phyloP scores from a whole-genome alignment of 2,888 invertebrate species.

The Petrophora chlorosata region DNA sequence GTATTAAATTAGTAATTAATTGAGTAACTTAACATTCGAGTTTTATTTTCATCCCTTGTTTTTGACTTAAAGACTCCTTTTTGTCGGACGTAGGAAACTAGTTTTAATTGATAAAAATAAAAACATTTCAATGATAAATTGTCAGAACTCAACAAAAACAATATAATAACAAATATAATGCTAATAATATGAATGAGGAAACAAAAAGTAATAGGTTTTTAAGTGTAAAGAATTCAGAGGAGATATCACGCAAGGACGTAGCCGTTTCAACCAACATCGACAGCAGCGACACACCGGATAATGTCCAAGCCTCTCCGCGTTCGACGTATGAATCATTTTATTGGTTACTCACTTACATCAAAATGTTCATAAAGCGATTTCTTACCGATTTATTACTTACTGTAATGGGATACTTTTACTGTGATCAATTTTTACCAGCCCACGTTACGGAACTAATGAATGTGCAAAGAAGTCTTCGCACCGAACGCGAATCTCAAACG shows the following conservation, averaged over 20 bases:
- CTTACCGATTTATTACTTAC: constrained; percentile 57
- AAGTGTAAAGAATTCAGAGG: constrained; percentile 47
- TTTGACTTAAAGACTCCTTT: neutral
- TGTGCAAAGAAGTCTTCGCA: constrained; percentile 51
- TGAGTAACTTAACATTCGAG: constrained; percentile 50
- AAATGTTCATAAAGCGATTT: constrained; percentile 63
- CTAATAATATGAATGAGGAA: constrained; percentile 44
- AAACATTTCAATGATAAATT: constrained; percentile 5
- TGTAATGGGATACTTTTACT: constrained; percentile 49
- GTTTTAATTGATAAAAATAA: neutral
- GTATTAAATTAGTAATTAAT: constrained; percentile 71
- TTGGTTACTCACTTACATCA: constrained; percentile 60
- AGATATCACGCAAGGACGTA: constrained; percentile 40
- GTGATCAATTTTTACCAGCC: constrained; percentile 54
- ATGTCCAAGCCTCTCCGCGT: constrained; percentile 45
- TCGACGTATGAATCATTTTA: constrained; percentile 68
- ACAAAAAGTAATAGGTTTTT: constrained; percentile 47
- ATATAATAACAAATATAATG: neutral
- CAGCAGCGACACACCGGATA: constrained; percentile 41
- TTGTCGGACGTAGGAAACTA: neutral
- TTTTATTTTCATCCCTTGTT: constrained; percentile 50
- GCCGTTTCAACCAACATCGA: constrained; percentile 41
- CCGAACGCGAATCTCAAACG: constrained; percentile 51
- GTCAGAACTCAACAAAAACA: neutral
- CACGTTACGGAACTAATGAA: constrained; percentile 61